Percentiles rank a stretch among this genome's conserved stretches.
These are phyloP conservation scores for Linepithema humile DNA, from an alignment of 1,140 invertebrate genomes.

Conservation along the genomic window DNA sequence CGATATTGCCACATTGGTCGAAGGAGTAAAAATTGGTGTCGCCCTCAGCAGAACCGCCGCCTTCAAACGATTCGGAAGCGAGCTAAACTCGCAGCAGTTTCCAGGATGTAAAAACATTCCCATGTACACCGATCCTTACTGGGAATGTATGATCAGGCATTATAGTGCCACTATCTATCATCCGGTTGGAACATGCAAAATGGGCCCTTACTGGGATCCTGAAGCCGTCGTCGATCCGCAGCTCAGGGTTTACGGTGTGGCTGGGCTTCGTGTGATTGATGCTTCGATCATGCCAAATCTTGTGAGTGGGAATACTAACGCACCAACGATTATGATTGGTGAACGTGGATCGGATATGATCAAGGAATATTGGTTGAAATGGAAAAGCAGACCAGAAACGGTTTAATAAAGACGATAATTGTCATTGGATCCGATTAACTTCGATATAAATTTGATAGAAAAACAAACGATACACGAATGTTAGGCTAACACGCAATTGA, in stretches of 20 bases:
- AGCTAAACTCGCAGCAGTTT: slow-evolving; percentile 88
- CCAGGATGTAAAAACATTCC: slow-evolving; percentile 89
- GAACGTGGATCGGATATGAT: slow-evolving; percentile 94
- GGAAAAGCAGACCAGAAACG: slow-evolving; percentile 30
- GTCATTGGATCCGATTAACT: too few species aligned
- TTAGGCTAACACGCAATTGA: too few species aligned
- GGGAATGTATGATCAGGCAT: slow-evolving; percentile 93
- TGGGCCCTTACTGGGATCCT: slow-evolving; percentile 94
- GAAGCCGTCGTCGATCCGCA: slow-evolving; percentile 95
- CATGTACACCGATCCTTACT: slow-evolving; percentile 89
- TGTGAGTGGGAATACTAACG: slow-evolving; percentile 94
- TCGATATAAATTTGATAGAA: not conserved
- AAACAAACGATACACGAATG: too few species aligned
- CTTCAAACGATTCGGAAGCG: slow-evolving; percentile 89
- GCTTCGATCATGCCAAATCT: slow-evolving; percentile 94
- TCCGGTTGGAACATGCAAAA: slow-evolving; percentile 95
- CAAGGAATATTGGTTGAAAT: slow-evolving; percentile 90
- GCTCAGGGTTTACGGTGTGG: slow-evolving; percentile 91
- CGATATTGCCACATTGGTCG: slow-evolving; percentile 92
- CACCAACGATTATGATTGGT: slow-evolving; percentile 93
- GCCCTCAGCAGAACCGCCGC: slow-evolving; percentile 90
- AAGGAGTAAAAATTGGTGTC: slow-evolving; percentile 92
- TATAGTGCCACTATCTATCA: slow-evolving; percentile 94
- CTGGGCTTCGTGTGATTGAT: slow-evolving; percentile 92
- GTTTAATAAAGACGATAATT: not conserved